Base-by-base conservation (phyloP, 2,797 vertebrate genomes). In the Lagorchestes hirsutus region DNA sequence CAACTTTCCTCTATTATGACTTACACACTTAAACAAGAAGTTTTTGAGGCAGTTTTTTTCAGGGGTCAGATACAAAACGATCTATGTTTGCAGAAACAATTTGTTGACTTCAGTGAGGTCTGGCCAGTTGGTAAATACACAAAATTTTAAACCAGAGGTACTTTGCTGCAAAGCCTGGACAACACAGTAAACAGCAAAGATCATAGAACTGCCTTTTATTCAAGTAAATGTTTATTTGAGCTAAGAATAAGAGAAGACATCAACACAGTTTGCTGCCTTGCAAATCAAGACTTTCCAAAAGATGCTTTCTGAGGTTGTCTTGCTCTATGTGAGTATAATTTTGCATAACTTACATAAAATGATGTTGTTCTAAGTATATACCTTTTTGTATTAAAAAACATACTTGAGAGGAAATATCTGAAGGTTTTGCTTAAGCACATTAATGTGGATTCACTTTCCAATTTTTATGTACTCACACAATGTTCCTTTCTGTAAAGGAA, bases 191-290 rank as follows among this genome's bases (percentile, higher is more conserved):
- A 97, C 11, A 97, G 55, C 93, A 96, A 94, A 97, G 54, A 96
- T 95, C 94, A 97, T 95, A 97, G 93, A 90, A 91, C 40, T 52
- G 92, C 90, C 93, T 96, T 98, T 97, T 96, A 96, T 92, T 94
- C 87, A 67, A 94, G 55, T 74, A 94, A 95, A 95, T 97, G 95
- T 97, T 97, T 96, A 96, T 94, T 96, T 97, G 87, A 74, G 59
- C 93, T 94, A 55, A 96, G 96, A 87, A 87, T 87, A 97, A 96
- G 93, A 93, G 90, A 96, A 93, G 96, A 54, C 93, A n/a, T 92
- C 95, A 96, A 94, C 0, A 0, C 56, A 94, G 87, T 94, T 94
- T 97, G 92, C 90, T 91, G 74, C 94, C 96, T 87, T 96, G 91
- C 6, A 91, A 95, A 94, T 96, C 82, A 95, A 95, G 96, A 93